Evolutionary conservation across 2,113 vertebrate genomes (phyloP), one percentile per base, ranked within the genome.

Genomic region (Polyodon spathula): DNA sequence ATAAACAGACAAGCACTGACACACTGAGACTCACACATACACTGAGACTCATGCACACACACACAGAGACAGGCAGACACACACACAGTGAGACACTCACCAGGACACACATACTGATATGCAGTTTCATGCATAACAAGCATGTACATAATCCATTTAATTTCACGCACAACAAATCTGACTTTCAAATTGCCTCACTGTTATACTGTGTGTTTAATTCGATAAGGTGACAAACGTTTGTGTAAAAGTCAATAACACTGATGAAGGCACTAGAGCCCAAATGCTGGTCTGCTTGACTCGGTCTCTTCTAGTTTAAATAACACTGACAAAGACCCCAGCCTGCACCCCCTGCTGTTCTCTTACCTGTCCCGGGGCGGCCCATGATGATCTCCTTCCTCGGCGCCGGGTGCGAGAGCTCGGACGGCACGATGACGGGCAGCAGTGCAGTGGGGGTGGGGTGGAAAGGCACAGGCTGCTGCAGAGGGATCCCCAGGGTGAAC

Each of bases 331-430:
- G n/a, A n/a, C 53, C 39, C 12, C 39, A 6, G 38, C 4, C 56
- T n/a, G 4, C 8, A 2, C 40, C n/a, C 12, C 56, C 9, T 41
- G 9, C 41, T 43, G 5, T 1, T 8, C 6, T 15, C 87, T 89
- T 88, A 95, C 93, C 93, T 81, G 93, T 94, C 66, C 93, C 93
- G 15, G 93, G 93, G 15, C 92, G 86, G 67, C 92, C 93, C 89
- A 95, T 94, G 73, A 95, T 92, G 76, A 95, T 89, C 72, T 94
- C 91, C 72, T 93, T 95, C 68, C 92, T 89, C 11, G 93, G 93
- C 2, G 84, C 83, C 0, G 92, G 93, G 66, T 93, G 92, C 68
- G 86, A 80, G 60, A 81, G 89, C 73, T 90, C 89, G 4, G 86
- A 83, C 12, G 92, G 92, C 61, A 95, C 88, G 67, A 94, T 89